A percentile compares a stretch with the other conserved stretches of the same genome.
phyloP scores from a whole-genome alignment of 2,797 vertebrate genomes.

The Smutsia temminckii region DNA sequence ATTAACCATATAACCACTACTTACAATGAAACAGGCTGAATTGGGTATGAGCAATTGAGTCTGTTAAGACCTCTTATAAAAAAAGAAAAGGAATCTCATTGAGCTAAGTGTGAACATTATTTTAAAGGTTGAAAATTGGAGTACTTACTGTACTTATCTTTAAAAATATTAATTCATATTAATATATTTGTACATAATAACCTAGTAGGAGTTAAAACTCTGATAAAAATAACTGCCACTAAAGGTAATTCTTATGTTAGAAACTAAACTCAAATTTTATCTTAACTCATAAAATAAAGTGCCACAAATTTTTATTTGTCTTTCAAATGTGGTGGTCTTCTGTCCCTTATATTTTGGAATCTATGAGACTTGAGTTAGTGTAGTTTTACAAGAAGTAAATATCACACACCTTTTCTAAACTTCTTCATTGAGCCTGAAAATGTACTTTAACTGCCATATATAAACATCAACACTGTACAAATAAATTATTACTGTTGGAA shows the following conservation, averaged over 20 bases:
- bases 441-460: not conserved
- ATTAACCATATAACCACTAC: not conserved
- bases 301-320: not conserved
- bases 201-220: constrained; percentile 17
- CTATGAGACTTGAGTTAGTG: not conserved
- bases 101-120: not conserved
- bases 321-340: not conserved
- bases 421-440: not conserved
- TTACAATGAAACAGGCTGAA: not conserved
- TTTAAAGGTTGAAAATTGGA: constrained; percentile 18
- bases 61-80: not conserved
- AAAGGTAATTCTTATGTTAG: constrained; percentile 14
- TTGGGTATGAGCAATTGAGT: not conserved
- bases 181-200: not conserved
- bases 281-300: constrained; percentile 9
- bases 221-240: not conserved
- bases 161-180: not conserved
- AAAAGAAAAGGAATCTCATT: not conserved
- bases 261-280: constrained; percentile 37
- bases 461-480: not conserved
- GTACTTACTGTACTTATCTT: constrained; percentile 3
- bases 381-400: constrained; percentile 19
- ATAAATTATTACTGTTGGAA: constrained; percentile 20
- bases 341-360: not conserved
- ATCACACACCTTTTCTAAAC: not conserved